Base-by-base conservation (phyloP, 2,888 invertebrate species). In the Apantesis nais region DNA sequence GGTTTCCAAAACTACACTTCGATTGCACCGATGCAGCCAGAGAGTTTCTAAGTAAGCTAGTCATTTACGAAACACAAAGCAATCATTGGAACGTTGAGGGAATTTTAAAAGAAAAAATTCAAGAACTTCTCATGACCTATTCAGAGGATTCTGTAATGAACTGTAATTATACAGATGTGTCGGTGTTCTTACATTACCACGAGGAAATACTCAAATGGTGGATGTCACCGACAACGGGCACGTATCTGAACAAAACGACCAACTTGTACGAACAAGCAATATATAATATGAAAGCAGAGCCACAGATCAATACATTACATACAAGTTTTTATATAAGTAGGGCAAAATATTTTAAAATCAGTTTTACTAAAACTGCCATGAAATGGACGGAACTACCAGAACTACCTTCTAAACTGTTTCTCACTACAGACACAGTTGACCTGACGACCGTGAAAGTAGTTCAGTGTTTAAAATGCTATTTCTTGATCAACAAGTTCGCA, bases 1-100 rank as follows among this genome's bases (percentile, higher is more conserved):
- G 63, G 12, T 71, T 75, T 34, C 73, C 75, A 16, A 71, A 65
- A 71, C 67, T 69, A 9, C 16, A 44, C 0, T 61, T 69, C 16
- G 73, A 71, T 31, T 67, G 62, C 2, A 55, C 55, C 5, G 58
- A 68, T 3, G 22, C 16, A 39, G 72, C 66, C 0, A 71, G 62
- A 61, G 62, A 68, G 61, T 71, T 77, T 34, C 63, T 74, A 22
- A 74, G 29, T 0, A 74, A 64, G 58, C 41, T 77, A 16, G 0
- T 77, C 0, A 64, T 74, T 62, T 77, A 62, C 12, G 65, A 71
- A 1, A 74, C 68, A 29, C 77, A 77, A 44, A 70, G 70, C 11
- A 65, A 72, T n/a, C 72, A 77, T 12, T 39, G 8, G 0, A 58
- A 39, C 3, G 70, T 77, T 0, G 78, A 74, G 7, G 34, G 31